Percentiles rank a stretch among this genome's conserved stretches.
These are phyloP conservation scores for Himalopsyche anomala DNA, from an alignment of 2,888 invertebrate genomes.

Conservation along the genomic window DNA sequence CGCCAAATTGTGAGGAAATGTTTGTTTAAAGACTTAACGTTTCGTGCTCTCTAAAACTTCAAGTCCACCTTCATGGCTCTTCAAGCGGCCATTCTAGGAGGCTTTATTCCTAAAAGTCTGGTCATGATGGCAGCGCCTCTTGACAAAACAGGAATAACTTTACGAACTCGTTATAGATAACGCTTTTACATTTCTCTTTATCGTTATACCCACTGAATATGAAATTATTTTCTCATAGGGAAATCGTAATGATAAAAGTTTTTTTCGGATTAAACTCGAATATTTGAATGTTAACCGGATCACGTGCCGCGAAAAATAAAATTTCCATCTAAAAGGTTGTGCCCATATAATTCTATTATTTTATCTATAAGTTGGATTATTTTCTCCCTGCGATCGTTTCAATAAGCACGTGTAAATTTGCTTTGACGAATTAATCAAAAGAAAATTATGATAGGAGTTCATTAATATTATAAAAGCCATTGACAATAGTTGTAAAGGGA, in stretches of 20 bases:
- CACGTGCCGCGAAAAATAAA: conserved; percentile 22
- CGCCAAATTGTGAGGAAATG: conserved; percentile 36
- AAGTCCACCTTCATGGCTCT: conserved; percentile 7
- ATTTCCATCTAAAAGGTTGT: conserved; percentile 25
- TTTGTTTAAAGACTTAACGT: conserved; percentile 31
- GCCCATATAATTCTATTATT: conserved; percentile 12
- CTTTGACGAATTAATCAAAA: conserved; percentile 5
- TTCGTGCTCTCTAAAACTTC: neutral
- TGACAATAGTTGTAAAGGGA: too few species aligned
- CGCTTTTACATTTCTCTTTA: conserved; percentile 9
- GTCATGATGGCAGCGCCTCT: neutral
- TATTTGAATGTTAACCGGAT: conserved; percentile 27
- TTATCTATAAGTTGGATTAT: conserved; percentile 19
- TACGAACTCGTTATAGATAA: conserved; percentile 27
- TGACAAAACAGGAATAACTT: conserved; percentile 29
- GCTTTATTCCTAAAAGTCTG: conserved; percentile 19
- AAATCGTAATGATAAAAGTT: conserved; percentile 21
- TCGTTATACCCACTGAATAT: conserved; percentile 25
- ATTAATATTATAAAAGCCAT: neutral
- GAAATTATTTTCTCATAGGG: conserved; percentile 19
- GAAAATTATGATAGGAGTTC: neutral
- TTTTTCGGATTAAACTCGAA: conserved; percentile 13
- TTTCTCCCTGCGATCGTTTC: neutral
- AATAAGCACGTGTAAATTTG: neutral
- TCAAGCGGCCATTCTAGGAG: neutral